Base-by-base conservation (phyloP, 2,888 invertebrate genomes). In the Diarsia dahlii region DNA sequence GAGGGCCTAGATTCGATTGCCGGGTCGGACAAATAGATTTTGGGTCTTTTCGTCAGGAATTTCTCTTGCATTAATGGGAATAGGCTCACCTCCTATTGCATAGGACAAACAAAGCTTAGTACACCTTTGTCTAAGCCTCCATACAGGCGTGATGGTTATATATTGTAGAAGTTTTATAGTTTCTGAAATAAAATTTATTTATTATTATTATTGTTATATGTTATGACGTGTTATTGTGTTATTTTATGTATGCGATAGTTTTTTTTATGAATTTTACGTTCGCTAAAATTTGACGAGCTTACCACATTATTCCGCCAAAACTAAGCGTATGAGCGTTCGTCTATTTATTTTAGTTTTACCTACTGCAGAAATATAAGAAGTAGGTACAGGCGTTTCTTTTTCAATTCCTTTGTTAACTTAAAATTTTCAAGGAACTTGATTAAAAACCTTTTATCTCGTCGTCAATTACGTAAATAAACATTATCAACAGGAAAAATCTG, bases 401-500 rank as follows among this genome's bases (percentile, higher is more conserved):
- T 39, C 39, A 3, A 45, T n/a, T n/a, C 3, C n/a, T 6, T 63
- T 45, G 62, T 45, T 63, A 9, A 63, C n/a, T 46, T 63, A n/a
- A 58, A 28, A 28, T 60, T 60, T 34, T 18, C 60, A 60, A 34
- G 60, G 60, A 60, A 60, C 34, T 60, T 52, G 10, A 34, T n/a
- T 39, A 63, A 23, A 45, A n/a, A 3, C n/a, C 45, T 45, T 45
- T 8, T n/a, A 45, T 63, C 45, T 63, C 45, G 63, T 9, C n/a
- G 13, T n/a, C 15, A n/a, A 45, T 63, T n/a, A 15, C n/a, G n/a
- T 23, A n/a, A 63, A 23, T 23, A 23, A 45, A 23, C 3, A 45
- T n/a, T 45, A 63, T 63, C 63, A 45, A 45, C 63, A 63, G 63
- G 63, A 23, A 63, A 52, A 63, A 63, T 63, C 63, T 45, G 15